Evolutionary conservation across 2,113 vertebrate species (phyloP).

Genomic region (Ia io): DNA sequence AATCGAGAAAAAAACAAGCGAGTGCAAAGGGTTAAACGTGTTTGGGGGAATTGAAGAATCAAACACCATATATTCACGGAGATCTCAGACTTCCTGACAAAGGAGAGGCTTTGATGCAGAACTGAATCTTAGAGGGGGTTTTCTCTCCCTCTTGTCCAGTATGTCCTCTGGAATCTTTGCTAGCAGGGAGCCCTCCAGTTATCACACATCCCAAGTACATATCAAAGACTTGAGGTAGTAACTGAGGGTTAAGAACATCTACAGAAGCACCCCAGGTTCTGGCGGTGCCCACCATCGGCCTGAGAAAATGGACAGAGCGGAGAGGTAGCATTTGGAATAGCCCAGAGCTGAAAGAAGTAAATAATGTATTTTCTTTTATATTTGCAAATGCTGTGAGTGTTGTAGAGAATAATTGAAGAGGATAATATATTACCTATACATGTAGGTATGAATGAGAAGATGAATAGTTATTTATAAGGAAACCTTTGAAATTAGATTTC

Average conservation of each 20-base stretch:
- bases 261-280: fast-evolving
- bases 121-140: too few species aligned
- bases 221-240: conserved; percentile 77
- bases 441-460: not conserved
- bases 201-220: conserved; percentile 87
- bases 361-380: not conserved
- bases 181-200: conserved; percentile 66
- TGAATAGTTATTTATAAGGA: not conserved
- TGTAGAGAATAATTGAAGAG: not conserved
- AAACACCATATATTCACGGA: too few species aligned
- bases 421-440: too few species aligned
- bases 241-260: not conserved
- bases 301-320: not conserved
- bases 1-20: too few species aligned
- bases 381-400: not conserved
- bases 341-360: not conserved
- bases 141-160: too few species aligned
- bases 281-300: fast-evolving
- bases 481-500: not conserved
- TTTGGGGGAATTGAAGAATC: too few species aligned
- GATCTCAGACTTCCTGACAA: too few species aligned
- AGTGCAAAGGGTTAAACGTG: too few species aligned
- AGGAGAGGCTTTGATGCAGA: too few species aligned
- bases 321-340: not conserved
- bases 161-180: too few species aligned